A percentile compares a stretch with the other conserved stretches of the same genome.
These are phyloP conservation scores for Stichopus horrens DNA, from an alignment of 53 echinoderm and acorn worm species.

Conservation along the genomic window DNA sequence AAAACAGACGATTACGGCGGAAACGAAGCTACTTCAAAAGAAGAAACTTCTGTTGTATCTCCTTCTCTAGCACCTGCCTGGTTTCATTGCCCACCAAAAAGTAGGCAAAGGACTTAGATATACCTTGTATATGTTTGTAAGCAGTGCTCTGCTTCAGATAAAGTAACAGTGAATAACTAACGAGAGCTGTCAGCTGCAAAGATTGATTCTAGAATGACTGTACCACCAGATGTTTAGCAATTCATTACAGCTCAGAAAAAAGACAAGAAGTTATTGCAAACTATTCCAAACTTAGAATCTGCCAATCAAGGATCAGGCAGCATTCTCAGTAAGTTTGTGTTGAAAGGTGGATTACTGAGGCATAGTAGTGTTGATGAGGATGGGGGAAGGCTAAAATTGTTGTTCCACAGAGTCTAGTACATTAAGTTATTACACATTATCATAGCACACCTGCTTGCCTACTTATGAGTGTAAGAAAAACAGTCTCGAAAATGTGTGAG, in stretches of 20 bases:
- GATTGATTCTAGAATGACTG: background rate
- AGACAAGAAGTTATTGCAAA: background rate
- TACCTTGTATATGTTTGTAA: background rate
- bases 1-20: no score
- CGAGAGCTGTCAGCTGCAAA: background rate
- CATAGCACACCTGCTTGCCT: constrained; percentile 53
- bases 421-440: constrained; percentile 25
- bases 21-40: no score
- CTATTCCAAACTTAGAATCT: background rate
- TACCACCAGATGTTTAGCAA: background rate
- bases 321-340: background rate
- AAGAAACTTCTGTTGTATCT: no score
- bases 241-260: background rate
- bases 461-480: constrained; percentile 66
- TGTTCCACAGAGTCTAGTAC: background rate
- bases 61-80: no score
- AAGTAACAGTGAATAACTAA: background rate
- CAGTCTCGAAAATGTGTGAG: constrained; percentile 33
- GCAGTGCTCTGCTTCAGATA: background rate
- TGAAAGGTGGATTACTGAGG: background rate
- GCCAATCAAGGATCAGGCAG: background rate
- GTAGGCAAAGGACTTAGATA: background rate
- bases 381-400: background rate
- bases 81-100: background rate
- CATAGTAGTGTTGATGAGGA: background rate